These are phyloP conservation scores for Ciconia nigra DNA, from an alignment of 2,797 vertebrate species.

Conservation along the genomic window DNA sequence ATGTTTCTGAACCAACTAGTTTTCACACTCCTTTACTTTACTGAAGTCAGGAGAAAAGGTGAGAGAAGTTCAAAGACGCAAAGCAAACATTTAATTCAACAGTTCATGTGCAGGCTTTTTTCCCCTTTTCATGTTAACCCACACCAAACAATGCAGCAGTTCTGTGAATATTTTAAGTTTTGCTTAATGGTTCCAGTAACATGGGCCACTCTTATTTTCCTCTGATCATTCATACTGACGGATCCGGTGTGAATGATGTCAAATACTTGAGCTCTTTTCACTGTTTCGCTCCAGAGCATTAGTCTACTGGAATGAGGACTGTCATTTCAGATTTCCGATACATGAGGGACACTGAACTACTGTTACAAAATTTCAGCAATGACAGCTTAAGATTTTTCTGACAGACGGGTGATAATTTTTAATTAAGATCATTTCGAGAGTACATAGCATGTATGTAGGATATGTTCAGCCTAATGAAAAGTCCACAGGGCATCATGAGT, in stretches of 20 bases:
- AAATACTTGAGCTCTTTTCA: background rate
- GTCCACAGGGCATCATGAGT: background rate
- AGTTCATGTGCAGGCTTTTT: background rate
- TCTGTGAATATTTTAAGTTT: background rate
- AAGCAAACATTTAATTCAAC: background rate
- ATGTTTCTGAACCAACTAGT: background rate
- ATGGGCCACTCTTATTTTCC: background rate
- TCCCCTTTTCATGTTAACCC: background rate
- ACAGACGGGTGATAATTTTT: background rate
- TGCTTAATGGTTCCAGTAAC: background rate
- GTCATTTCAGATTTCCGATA: background rate
- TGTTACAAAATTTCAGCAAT: background rate
- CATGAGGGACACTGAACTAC: background rate
- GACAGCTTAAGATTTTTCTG: background rate
- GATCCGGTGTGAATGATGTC: background rate
- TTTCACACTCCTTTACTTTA: background rate
- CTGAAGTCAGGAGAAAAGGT: background rate
- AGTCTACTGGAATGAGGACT: background rate
- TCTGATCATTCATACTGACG: background rate
- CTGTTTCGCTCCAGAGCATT: background rate
- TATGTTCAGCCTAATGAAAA: background rate
- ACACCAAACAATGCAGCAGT: background rate
- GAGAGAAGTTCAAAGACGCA: background rate
- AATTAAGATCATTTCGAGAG: slow-evolving; percentile 20
- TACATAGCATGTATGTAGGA: background rate